Evolutionary conservation across 1,140 invertebrate genomes (phyloP), one percentile per base, ranked within the genome.

Genomic region (Chrysoperla carnea): DNA sequence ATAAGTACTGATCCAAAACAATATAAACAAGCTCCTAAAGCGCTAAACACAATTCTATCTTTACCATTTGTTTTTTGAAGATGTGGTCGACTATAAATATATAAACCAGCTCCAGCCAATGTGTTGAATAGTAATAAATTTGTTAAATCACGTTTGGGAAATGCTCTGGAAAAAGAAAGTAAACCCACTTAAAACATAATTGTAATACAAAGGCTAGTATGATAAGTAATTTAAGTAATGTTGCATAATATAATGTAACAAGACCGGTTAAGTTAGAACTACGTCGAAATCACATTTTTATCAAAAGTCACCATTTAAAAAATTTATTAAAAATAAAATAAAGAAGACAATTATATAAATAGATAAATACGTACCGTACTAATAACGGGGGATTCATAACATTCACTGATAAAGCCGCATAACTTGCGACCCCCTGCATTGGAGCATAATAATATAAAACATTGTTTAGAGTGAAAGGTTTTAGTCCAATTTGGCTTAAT

Each of bases 1-100:
- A 72, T 60, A 5, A 84, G 58, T 6, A 84, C 72, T 1, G 78
- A 81, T 14, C 81, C 80, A 55, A 84, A 72, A 41, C 74, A 78
- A 52, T 83, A 72, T 12, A 81, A 61, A 6, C 74, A 50, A 29
- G 75, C 69, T 12, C 76, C 76, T 47, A 75, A 68, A n/a, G 66
- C 50, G 55, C 76, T 76, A 54, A 37, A 63, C 14, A 61, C 53
- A 48, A 66, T 53, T 57, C 58, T 67, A 50, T 54, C 53, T 49
- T 56, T 55, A 42, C 52, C 57, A 7, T 53, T 50, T 29, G 65
- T 63, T 40, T 48, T 54, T 50, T 53, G 63, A 50, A 74, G 59
- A 55, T 76, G 73, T 13, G 72, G 68, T 37, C 76, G 60, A 36
- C 67, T 72, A 41, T 75, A 77, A 39, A 81, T 65, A 49, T 77